These are phyloP conservation scores for Terebella lapidaria DNA, from an alignment of 2,888 invertebrate species.

Conservation along the genomic window DNA sequence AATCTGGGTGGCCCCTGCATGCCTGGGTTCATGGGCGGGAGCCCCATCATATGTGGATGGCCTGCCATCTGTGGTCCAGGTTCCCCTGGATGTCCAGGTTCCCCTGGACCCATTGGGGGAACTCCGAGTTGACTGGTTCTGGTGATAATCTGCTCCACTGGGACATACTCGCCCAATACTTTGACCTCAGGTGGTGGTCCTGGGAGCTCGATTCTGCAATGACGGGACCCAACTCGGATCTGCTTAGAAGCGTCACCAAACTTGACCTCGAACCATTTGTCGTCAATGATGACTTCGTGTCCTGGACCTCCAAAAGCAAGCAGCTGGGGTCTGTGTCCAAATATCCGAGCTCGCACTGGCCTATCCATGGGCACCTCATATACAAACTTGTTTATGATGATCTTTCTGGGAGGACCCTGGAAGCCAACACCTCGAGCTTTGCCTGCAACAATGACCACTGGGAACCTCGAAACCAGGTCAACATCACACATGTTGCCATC, in stretches of 20 bases:
- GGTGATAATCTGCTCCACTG: background rate
- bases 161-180: constrained; percentile 57
- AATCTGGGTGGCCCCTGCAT: too few relatives aligned
- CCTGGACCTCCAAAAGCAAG: constrained; percentile 51
- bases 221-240: constrained; percentile 74
- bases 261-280: constrained; percentile 67
- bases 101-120: too few relatives aligned
- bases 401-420: constrained; percentile 85
- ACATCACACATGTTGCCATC: constrained; percentile 45
- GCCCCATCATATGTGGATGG: too few relatives aligned
- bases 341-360: constrained; percentile 55
- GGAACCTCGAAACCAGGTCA: constrained; percentile 37
- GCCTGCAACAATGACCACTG: constrained; percentile 51
- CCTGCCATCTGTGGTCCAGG: too few relatives aligned
- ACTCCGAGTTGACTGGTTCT: too few relatives aligned
- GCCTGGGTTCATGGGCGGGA: too few relatives aligned
- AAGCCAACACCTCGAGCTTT: constrained; percentile 66
- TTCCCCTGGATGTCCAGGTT: too few relatives aligned
- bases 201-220: constrained; percentile 65
- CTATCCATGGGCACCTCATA: constrained; percentile 41
- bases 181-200: constrained; percentile 92
- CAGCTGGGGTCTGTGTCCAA: constrained; percentile 35
- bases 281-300: constrained; percentile 51
- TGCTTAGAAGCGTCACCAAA: constrained; percentile 83
- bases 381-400: constrained; percentile 82